phyloP scores from a whole-genome alignment of 2,797 vertebrate species.

The Tauraco hartlaubi region DNA sequence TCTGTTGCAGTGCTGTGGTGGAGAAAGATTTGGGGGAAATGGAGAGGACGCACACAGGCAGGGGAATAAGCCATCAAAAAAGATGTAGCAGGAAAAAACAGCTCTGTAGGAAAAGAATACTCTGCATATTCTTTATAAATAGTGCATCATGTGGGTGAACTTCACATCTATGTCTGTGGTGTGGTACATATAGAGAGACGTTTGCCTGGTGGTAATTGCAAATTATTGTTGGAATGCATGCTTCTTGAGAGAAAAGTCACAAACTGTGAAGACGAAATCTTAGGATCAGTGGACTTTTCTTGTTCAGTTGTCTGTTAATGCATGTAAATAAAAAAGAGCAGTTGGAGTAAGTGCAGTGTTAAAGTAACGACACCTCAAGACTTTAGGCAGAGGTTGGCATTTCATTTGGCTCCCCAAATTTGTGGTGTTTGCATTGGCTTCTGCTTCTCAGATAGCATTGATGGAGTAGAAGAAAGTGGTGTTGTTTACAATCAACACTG shows the following conservation, averaged over 20 bases:
- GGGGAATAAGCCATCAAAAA: background rate
- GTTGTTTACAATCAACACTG: background rate
- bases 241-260: background rate
- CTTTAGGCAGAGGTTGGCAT: background rate
- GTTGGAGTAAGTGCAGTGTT: background rate
- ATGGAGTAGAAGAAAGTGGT: background rate
- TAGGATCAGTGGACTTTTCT: background rate
- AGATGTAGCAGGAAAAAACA: background rate
- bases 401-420: background rate
- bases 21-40: background rate
- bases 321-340: background rate
- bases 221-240: background rate
- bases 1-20: background rate
- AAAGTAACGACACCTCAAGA: background rate
- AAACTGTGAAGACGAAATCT: background rate
- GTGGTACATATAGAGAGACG: background rate
- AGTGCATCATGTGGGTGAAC: background rate
- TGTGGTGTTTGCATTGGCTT: background rate
- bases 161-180: background rate
- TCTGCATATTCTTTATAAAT: background rate
- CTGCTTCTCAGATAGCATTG: background rate
- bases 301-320: background rate
- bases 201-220: background rate
- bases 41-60: background rate
- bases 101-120: background rate